Evolutionary conservation across 2,888 invertebrate species (phyloP).

Genomic region (Conomelus anceps): DNA sequence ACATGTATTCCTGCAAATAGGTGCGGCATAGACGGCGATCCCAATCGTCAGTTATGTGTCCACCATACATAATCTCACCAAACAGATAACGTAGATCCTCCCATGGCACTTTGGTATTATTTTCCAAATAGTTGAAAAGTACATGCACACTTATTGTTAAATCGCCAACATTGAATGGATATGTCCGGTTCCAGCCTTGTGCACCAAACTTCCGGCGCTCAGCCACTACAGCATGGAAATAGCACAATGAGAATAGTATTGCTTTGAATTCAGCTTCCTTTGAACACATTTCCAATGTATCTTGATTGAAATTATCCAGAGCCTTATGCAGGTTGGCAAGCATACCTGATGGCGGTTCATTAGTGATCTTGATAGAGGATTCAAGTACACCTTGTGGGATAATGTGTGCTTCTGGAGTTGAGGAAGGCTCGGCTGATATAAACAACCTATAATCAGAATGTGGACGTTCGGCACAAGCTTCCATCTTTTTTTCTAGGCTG

Average conservation of each 20-base stretch:
- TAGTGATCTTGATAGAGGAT: slow-evolving; percentile 90
- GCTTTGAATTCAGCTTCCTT: slow-evolving; percentile 91
- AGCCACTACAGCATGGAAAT: slow-evolving; percentile 91
- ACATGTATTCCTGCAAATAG: slow-evolving; percentile 81
- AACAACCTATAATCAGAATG: slow-evolving; percentile 62
- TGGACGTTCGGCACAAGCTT: slow-evolving; percentile 64
- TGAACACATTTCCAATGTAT: slow-evolving; percentile 85
- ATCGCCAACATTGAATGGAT: slow-evolving; percentile 60
- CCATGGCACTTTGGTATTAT: slow-evolving; percentile 82
- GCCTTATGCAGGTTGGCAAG: slow-evolving; percentile 90
- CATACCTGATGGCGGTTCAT: slow-evolving; percentile 94
- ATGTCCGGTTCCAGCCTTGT: slow-evolving; percentile 81
- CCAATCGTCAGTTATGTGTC: slow-evolving; percentile 96
- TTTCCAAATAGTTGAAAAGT: slow-evolving; percentile 83
- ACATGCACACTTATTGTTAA: slow-evolving; percentile 89
- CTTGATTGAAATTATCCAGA: slow-evolving; percentile 85
- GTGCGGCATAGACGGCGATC: slow-evolving; percentile 80
- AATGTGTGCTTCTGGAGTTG: slow-evolving; percentile 55
- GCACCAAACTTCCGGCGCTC: slow-evolving; percentile 91
- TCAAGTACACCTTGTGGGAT: slow-evolving; percentile 78
- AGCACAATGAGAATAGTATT: slow-evolving; percentile 80
- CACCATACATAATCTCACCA: slow-evolving; percentile 97
- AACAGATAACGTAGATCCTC: slow-evolving; percentile 90
- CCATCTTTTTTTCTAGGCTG: slow-evolving; percentile 83
- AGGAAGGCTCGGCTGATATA: slow-evolving; percentile 81